Base-by-base conservation (phyloP, 2,797 vertebrate genomes). In the Neoniphon sammara region DNA sequence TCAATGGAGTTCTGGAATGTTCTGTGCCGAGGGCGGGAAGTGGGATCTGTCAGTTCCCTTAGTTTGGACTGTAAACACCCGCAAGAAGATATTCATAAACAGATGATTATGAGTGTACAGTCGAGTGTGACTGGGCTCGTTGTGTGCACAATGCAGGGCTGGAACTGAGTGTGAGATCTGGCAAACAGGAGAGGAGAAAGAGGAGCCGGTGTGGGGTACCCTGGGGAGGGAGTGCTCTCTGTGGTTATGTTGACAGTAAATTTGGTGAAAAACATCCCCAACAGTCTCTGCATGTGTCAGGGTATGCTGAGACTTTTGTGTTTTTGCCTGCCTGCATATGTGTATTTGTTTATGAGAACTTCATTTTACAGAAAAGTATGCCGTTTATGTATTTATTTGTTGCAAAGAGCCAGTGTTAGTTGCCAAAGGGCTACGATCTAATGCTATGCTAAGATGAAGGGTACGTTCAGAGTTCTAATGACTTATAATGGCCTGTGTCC, bases 1-100 rank as follows among this genome's bases (percentile, higher is more conserved):
- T 92, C 77, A 52, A 53, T 34, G 21, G 82, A 83, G 80, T 75
- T 66, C 27, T 86, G 92, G 92, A 94, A 94, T 94, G 90, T 88
- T 82, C 78, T 27, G 66, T 34, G 82, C 88, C 58, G 30, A 82
- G 66, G 84, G 90, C 78, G 17, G 78, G 74, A 73, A 89, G 81
- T 85, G 78, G 69, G 74, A 86, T 83, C 70, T 47, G 76, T 81
- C 73, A 78, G 46, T 84, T 84, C 70, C 70, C 70, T 81, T 74
- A 46, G 5, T 63, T 69, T 76, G 78, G 73, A 85, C 73, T 59
- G 34, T 80, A 82, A 87, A 82, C 75, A 81, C 71, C 58, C 49
- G 0, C 53, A 27, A 79, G 67, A 80, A 81, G 77, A 90, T 62
- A 67, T 77, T 76, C 68, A 30, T 67, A 81, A 85, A 77, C 86